These are phyloP conservation scores for Athripsodes cinereus DNA, from an alignment of 2,888 invertebrate species.

Conservation along the genomic window DNA sequence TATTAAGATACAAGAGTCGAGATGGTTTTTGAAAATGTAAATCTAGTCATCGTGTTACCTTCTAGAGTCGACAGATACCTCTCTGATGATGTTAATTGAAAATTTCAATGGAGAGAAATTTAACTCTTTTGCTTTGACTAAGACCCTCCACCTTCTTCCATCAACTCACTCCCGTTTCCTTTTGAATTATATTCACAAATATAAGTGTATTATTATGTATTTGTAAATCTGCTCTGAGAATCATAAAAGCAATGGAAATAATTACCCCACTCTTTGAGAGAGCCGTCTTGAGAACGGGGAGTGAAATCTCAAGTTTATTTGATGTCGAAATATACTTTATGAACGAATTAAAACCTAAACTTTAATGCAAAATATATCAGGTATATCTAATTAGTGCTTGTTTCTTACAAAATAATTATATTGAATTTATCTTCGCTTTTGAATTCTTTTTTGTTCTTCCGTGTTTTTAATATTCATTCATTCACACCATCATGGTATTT, in stretches of 20 bases:
- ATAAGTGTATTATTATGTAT: slow-evolving; percentile 12
- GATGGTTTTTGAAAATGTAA: slow-evolving; percentile 22
- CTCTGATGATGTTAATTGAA: slow-evolving; percentile 24
- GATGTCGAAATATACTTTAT: background rate
- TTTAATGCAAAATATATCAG: background rate
- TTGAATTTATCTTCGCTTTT: too few species aligned
- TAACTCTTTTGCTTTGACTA: slow-evolving; percentile 25
- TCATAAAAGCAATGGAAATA: slow-evolving; percentile 27
- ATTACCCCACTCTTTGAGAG: slow-evolving; percentile 21
- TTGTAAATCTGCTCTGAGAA: slow-evolving; percentile 25
- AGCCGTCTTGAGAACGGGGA: background rate
- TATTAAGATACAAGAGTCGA: slow-evolving; percentile 12
- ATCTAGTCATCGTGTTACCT: slow-evolving; percentile 22
- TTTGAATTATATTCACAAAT: slow-evolving; percentile 24
- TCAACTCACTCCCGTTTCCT: slow-evolving; percentile 8
- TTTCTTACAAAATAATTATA: too few species aligned
- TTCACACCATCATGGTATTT: too few species aligned
- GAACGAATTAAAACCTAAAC: background rate
- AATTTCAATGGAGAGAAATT: slow-evolving; percentile 21
- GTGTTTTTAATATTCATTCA: background rate
- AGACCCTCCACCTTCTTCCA: background rate
- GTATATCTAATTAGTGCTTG: too few species aligned
- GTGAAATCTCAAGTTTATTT: background rate
- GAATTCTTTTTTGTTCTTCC: background rate
- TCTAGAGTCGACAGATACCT: slow-evolving; percentile 5